Conservation (phyloP, 2,797 vertebrate species). For the Enteromius argenteus region DNA sequence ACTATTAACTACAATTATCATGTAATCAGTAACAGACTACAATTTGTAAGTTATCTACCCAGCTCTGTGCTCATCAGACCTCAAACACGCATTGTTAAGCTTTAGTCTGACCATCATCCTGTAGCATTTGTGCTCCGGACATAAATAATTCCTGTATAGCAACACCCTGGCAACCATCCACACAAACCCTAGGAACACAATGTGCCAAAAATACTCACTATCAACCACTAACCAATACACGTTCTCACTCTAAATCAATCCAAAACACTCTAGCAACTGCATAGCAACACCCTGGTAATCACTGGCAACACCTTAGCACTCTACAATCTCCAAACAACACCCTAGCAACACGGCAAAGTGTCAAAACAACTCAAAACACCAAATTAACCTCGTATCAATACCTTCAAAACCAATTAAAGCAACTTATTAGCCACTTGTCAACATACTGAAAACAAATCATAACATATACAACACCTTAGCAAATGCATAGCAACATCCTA, state of each 20-base stretch:
- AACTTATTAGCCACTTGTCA: neutral
- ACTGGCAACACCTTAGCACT: neutral
- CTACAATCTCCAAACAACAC: neutral
- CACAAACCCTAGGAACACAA: neutral
- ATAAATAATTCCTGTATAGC: neutral
- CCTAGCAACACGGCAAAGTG: neutral
- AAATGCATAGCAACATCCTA: neutral
- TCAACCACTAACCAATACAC: neutral
- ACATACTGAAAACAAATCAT: neutral
- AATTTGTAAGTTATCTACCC: too few species aligned
- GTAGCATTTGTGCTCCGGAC: neutral
- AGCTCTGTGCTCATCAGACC: neutral
- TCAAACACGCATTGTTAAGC: neutral
- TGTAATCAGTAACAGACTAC: too few species aligned
- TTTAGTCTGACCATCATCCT: neutral
- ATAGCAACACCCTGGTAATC: neutral
- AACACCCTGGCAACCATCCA: neutral
- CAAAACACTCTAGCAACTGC: neutral
- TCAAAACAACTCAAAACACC: neutral
- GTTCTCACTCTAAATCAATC: neutral
- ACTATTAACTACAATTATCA: too few species aligned
- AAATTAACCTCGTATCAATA: too few species aligned
- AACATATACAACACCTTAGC: neutral
- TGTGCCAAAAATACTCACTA: slow-evolving; percentile 54
- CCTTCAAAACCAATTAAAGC: too few species aligned